Percentiles rank a stretch among this genome's conserved stretches.
phyloP scores from a whole-genome alignment of 2,113 vertebrate genomes.

The Tringa solitaria region DNA sequence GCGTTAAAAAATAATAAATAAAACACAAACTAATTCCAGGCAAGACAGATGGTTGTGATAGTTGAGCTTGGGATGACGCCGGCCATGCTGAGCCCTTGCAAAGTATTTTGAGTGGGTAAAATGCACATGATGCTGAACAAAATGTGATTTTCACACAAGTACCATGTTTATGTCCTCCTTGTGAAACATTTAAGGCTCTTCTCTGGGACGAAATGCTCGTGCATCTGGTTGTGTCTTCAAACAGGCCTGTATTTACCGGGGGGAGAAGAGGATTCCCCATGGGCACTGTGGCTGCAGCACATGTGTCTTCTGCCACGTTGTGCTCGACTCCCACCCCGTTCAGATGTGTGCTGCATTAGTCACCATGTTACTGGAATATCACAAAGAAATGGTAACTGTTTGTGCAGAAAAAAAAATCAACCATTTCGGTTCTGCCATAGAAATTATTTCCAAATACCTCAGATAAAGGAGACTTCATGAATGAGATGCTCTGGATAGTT shows the following conservation, averaged over 20 bases:
- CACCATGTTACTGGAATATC: background rate
- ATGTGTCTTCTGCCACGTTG: accelerated
- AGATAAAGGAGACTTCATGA: background rate
- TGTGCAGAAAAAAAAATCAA: background rate
- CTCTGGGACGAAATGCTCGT: background rate
- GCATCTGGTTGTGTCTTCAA: background rate
- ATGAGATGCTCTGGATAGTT: background rate
- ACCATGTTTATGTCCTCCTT: background rate
- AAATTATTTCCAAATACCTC: background rate
- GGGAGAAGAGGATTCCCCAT: background rate
- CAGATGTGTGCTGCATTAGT: background rate
- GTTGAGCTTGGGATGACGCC: background rate
- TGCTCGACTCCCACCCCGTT: background rate
- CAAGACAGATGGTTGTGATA: constrained; percentile 3
- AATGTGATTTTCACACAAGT: background rate
- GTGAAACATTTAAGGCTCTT: background rate
- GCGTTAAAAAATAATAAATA: background rate
- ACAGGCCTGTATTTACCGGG: background rate
- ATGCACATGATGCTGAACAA: background rate
- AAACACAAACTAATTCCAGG: background rate
- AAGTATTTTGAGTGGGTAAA: background rate
- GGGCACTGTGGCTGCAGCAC: background rate
- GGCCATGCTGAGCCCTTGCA: background rate
- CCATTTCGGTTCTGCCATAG: background rate
- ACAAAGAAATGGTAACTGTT: background rate